phyloP scores from a whole-genome alignment of 2,888 invertebrate genomes.

The Apoderus coryli region DNA sequence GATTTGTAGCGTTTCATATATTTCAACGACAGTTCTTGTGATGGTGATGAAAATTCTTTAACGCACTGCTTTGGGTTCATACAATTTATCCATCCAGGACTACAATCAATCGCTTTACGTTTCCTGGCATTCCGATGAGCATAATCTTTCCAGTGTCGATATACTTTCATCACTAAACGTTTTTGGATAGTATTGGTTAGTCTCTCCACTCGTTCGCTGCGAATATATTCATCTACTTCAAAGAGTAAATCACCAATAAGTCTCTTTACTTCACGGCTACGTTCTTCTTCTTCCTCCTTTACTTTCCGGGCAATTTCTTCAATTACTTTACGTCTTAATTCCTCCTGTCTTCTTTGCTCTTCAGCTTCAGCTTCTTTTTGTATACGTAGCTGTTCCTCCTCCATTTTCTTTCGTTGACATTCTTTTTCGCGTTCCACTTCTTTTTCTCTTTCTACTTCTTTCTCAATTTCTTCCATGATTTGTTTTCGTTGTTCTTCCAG shows the following conservation, averaged over 20 bases:
- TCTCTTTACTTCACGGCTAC: constrained; percentile 19
- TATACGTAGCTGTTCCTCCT: constrained; percentile 16
- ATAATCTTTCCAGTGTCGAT: constrained; percentile 34
- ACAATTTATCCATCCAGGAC: constrained; percentile 40
- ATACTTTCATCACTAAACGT: constrained; percentile 30
- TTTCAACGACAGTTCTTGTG: constrained; percentile 33
- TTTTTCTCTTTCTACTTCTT: constrained; percentile 13
- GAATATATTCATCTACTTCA: constrained; percentile 26
- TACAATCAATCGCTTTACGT: constrained; percentile 37
- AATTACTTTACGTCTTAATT: constrained; percentile 16
- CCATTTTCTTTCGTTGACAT: constrained; percentile 10
- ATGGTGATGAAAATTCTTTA: constrained; percentile 31
- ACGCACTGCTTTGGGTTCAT: constrained; percentile 32
- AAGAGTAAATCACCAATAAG: too few species aligned
- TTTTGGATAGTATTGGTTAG: constrained; percentile 28
- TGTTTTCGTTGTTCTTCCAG: constrained; percentile 15
- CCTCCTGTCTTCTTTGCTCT: constrained; percentile 17
- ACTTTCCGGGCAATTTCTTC: constrained; percentile 14
- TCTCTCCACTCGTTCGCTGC: constrained; percentile 28
- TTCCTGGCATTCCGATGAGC: constrained; percentile 31
- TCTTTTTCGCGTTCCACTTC: constrained; percentile 14
- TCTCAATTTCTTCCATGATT: constrained; percentile 13
- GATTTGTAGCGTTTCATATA: constrained; percentile 36
- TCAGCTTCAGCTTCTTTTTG: constrained; percentile 15
- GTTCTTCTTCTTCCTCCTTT: constrained; percentile 16